These are phyloP conservation scores for Drosophila nigrodunni DNA, from an alignment of 1,140 invertebrate species.

Conservation along the genomic window DNA sequence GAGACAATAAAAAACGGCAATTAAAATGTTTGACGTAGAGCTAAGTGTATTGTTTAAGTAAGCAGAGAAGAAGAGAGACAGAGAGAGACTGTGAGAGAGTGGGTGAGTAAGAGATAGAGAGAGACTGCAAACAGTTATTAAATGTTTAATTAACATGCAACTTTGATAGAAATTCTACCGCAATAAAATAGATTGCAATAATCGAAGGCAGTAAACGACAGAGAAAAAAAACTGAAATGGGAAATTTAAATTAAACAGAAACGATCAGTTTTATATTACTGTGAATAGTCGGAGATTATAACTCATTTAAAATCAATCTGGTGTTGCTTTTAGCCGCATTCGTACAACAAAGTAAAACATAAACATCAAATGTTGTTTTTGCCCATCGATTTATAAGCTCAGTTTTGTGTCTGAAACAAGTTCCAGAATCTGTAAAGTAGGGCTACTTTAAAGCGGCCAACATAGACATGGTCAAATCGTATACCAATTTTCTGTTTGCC, in stretches of 20 bases:
- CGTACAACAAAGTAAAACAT: constrained; percentile 41
- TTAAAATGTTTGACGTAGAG: constrained; percentile 53
- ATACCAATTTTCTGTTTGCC: constrained; percentile 65
- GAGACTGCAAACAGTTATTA: background rate
- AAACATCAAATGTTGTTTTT: constrained; percentile 56
- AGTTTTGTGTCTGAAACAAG: constrained; percentile 37
- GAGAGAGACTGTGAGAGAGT: background rate
- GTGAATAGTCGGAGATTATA: constrained; percentile 15
- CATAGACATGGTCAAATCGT: constrained; percentile 57
- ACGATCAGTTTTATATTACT: background rate
- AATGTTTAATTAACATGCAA: constrained; percentile 12
- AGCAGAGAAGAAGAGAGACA: constrained; percentile 4
- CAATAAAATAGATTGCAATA: constrained; percentile 10
- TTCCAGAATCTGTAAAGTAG: constrained; percentile 30
- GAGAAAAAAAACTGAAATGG: background rate
- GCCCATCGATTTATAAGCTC: constrained; percentile 67
- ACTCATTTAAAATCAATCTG: constrained; percentile 33
- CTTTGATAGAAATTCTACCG: constrained; percentile 10
- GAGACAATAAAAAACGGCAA: constrained; percentile 68
- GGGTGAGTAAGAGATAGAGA: background rate
- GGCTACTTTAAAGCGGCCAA: constrained; percentile 34
- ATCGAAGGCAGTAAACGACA: background rate
- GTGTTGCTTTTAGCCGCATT: constrained; percentile 6
- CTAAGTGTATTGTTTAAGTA: constrained; percentile 27
- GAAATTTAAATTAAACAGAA: constrained; percentile 9